phyloP scores from a whole-genome alignment of 2,797 vertebrate genomes.

The Perdix hodgsoniae region DNA sequence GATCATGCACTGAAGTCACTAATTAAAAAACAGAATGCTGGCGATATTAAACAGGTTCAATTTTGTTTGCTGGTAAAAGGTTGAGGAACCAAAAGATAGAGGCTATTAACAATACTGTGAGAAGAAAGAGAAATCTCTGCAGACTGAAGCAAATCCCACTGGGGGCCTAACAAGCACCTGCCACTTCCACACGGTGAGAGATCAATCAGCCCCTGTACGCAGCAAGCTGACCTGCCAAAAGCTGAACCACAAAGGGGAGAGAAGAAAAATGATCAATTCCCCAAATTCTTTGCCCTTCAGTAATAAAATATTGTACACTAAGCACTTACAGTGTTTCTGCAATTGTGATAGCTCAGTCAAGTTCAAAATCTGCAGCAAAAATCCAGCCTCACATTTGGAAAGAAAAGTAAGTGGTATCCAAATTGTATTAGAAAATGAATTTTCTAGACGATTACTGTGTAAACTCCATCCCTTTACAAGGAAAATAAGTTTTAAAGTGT shows the following conservation, averaged over 20 bases:
- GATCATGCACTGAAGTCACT: neutral
- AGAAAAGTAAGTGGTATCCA: neutral
- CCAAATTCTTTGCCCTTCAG: slow-evolving; percentile 23
- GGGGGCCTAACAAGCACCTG: slow-evolving; percentile 58
- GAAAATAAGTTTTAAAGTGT: neutral
- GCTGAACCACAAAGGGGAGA: slow-evolving; percentile 12
- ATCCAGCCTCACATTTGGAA: neutral
- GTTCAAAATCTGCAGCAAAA: slow-evolving; percentile 4
- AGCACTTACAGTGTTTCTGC: neutral
- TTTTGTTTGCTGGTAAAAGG: slow-evolving; percentile 28
- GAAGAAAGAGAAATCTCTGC: slow-evolving; percentile 13
- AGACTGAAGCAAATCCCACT: slow-evolving; percentile 26
- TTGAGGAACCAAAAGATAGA: neutral
- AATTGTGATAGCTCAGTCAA: neutral
- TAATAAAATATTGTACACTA: neutral
- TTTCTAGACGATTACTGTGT: neutral
- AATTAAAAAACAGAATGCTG: neutral
- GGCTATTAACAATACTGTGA: neutral
- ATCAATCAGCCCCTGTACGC: slow-evolving; percentile 55
- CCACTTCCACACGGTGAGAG: slow-evolving; percentile 37
- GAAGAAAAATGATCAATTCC: slow-evolving; percentile 65
- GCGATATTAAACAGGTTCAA: neutral
- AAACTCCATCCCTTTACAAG: neutral
- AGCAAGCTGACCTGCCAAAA: slow-evolving; percentile 50
- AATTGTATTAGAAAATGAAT: neutral